Conservation (phyloP, 1,140 invertebrate species). For the Propsilocerus akamusi region DNA sequence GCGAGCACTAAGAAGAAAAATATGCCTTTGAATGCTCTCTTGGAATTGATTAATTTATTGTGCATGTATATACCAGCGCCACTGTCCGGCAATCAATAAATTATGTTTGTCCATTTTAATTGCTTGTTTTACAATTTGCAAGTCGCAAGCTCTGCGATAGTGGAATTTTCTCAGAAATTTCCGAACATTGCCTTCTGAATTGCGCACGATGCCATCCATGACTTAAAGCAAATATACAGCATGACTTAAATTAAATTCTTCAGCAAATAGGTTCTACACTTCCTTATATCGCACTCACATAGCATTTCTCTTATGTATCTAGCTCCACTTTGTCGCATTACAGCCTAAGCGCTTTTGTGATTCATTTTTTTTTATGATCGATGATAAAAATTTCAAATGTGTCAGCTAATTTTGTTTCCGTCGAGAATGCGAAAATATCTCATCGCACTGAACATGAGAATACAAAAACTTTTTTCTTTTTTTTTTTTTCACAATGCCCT, state of each 20-base stretch:
- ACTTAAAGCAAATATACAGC: not conserved
- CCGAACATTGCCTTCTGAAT: not conserved
- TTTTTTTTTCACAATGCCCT: not conserved
- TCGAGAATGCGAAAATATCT: too few relatives aligned
- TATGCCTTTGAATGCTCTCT: not conserved
- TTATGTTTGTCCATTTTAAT: not conserved
- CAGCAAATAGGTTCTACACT: too few relatives aligned
- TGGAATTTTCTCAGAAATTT: not conserved
- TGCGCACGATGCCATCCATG: not conserved
- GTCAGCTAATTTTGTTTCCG: too few relatives aligned
- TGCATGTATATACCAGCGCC: not conserved
- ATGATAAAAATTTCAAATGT: too few relatives aligned
- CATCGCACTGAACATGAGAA: too few relatives aligned
- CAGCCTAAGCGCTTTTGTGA: too few relatives aligned
- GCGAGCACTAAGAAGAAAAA: not conserved
- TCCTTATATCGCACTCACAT: too few relatives aligned
- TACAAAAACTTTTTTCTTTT: not conserved
- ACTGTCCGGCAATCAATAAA: not conserved
- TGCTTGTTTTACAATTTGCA: not conserved
- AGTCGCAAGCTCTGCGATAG: not conserved
- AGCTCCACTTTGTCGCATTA: too few relatives aligned
- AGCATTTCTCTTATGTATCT: too few relatives aligned
- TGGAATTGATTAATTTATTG: slow-evolving; percentile 3
- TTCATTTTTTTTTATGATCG: slow-evolving; percentile 1
- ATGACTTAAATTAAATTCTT: not conserved